A percentile compares a stretch with the other conserved stretches of the same genome.
phyloP scores from a whole-genome alignment of 2,797 vertebrate genomes.

The Sebastes nivosus region DNA sequence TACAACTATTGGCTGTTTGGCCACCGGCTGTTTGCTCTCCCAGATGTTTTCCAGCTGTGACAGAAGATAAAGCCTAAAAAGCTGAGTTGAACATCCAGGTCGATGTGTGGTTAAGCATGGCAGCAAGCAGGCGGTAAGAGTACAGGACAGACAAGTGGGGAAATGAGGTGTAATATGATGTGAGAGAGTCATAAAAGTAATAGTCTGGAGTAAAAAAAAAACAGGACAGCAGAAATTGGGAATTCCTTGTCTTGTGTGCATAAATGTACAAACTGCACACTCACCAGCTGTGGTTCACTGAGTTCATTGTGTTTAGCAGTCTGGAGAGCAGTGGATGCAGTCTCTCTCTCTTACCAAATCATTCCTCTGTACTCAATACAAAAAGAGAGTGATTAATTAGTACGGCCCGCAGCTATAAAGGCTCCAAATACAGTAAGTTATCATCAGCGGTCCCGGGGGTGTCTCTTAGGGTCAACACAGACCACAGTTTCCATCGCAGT shows the following conservation, averaged over 20 bases:
- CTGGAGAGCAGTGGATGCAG: conserved; percentile 46
- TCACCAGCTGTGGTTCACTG: conserved; percentile 60
- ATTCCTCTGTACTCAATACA: conserved; percentile 65
- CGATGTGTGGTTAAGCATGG: not conserved
- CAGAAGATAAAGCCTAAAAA: not conserved
- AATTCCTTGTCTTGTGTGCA: conserved; percentile 13
- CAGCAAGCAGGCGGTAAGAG: not conserved
- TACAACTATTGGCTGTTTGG: not conserved
- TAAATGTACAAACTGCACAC: not conserved
- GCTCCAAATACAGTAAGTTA: conserved; percentile 66
- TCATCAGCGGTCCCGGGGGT: conserved; percentile 52
- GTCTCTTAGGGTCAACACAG: conserved; percentile 46
- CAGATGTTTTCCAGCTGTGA: conserved; percentile 3
- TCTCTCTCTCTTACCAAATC: conserved; percentile 54
- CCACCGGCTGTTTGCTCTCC: not conserved
- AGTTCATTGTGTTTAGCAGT: conserved; percentile 74
- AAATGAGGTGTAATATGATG: not conserved
- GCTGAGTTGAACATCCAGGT: not conserved
- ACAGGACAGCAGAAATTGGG: not conserved
- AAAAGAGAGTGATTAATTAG: conserved; percentile 75
- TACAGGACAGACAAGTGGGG: not conserved
- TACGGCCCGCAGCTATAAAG: conserved; percentile 58
- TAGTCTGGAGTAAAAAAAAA: not conserved
- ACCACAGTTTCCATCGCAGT: conserved; percentile 48
- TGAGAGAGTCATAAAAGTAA: not conserved